A percentile compares a stretch with the other conserved stretches of the same genome.
Evolutionary conservation across 2,888 invertebrate genomes (phyloP).

Genomic region (Spodoptera picta): DNA sequence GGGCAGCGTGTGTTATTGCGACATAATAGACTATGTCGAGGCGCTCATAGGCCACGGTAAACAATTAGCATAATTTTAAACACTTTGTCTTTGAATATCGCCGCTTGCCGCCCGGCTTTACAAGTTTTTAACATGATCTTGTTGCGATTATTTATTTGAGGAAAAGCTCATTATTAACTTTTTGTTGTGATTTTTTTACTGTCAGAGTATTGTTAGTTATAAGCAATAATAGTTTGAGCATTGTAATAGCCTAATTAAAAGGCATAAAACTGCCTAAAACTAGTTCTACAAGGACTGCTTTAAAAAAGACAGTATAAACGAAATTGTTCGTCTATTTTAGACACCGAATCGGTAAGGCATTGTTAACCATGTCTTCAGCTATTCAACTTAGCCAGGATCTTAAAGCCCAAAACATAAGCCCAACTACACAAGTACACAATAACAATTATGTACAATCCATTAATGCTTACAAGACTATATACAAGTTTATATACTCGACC

Average conservation of each 20-base stretch:
- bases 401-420: neutral
- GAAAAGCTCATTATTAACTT: neutral
- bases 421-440: neutral
- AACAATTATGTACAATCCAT: conserved; percentile 11
- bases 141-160: neutral
- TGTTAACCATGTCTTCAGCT: too few relatives aligned
- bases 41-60: conserved; percentile 84
- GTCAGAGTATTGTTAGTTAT: too few relatives aligned
- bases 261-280: too few relatives aligned
- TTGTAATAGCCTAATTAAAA: too few relatives aligned
- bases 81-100: conserved; percentile 69
- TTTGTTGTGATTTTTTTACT: too few relatives aligned
- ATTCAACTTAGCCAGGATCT: too few relatives aligned
- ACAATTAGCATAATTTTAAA: conserved; percentile 85
- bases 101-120: conserved; percentile 59
- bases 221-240: too few relatives aligned
- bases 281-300: too few relatives aligned
- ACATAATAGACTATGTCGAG: conserved; percentile 76
- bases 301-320: too few relatives aligned
- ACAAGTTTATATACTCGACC: conserved; percentile 69
- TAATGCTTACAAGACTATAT: conserved; percentile 58
- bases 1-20: conserved; percentile 63
- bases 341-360: too few relatives aligned
- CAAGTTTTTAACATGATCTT: neutral
- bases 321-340: too few relatives aligned